Percentiles rank a stretch among this genome's conserved stretches.
phyloP scores from a whole-genome alignment of 2,113 vertebrate species.

The Verasper variegatus region DNA sequence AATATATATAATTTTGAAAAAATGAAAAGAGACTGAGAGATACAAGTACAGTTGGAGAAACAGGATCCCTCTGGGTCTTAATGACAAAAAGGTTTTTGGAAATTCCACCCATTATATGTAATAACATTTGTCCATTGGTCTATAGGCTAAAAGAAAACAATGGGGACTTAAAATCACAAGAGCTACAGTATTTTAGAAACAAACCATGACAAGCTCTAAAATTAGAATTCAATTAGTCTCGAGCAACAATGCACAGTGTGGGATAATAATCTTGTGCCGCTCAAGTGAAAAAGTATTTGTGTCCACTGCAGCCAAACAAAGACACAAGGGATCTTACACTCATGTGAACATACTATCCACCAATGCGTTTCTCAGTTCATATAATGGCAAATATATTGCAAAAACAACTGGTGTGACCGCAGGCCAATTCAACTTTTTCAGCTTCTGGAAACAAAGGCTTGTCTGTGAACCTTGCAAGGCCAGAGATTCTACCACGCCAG shows the following conservation, averaged over 20 bases:
- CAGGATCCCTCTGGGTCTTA: constrained; percentile 45
- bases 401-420: constrained; percentile 68
- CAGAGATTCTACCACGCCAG: constrained; percentile 53
- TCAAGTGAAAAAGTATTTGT: constrained; percentile 50
- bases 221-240: constrained; percentile 76
- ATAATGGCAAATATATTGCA: constrained; percentile 71
- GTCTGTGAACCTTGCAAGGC: constrained; percentile 67
- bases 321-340: constrained; percentile 63
- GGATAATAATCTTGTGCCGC: constrained; percentile 62
- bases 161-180: constrained; percentile 52
- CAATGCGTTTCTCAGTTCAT: constrained; percentile 75
- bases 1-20: constrained; percentile 24
- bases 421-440: constrained; percentile 54
- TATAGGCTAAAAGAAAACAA: constrained; percentile 62
- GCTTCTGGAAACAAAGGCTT: constrained; percentile 67
- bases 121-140: constrained; percentile 66
- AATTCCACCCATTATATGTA: constrained; percentile 63
- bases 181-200: constrained; percentile 56
- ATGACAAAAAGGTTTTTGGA: constrained; percentile 63
- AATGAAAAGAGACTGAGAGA: constrained; percentile 37
- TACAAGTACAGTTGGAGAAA: constrained; percentile 52
- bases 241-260: constrained; percentile 69
- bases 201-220: constrained; percentile 71
- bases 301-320: constrained; percentile 60
- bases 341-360: constrained; percentile 64